phyloP scores from a whole-genome alignment of 1,140 invertebrate species.

The Hylaeus anthracinus region DNA sequence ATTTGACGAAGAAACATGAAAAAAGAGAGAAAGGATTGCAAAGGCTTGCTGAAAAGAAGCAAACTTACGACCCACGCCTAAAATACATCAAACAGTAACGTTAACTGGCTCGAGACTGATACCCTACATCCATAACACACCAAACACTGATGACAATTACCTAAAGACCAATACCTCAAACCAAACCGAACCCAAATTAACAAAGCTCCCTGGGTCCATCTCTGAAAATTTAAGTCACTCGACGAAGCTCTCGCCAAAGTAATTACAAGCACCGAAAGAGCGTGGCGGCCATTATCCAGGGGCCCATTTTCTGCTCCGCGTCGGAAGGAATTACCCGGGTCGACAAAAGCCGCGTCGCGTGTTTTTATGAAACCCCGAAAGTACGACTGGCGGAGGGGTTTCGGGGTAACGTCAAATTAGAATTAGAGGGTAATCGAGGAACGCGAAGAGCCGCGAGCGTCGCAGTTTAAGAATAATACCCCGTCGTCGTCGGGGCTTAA shows the following conservation, averaged over 20 bases:
- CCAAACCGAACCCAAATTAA: no score
- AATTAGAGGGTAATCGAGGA: slow-evolving; percentile 58
- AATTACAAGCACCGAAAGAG: slow-evolving; percentile 8
- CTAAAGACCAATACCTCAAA: no score
- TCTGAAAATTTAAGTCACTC: no score
- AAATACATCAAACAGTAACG: no score
- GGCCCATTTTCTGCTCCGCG: neutral
- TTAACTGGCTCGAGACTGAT: no score
- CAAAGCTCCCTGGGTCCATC: no score
- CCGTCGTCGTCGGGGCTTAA: slow-evolving; percentile 58
- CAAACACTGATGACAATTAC: no score
- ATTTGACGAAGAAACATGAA: no score
- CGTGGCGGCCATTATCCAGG: neutral
- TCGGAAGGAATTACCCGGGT: slow-evolving; percentile 10
- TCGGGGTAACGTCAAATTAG: slow-evolving; percentile 57
- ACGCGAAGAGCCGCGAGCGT: slow-evolving; percentile 12
- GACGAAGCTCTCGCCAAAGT: neutral
- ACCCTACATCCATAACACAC: no score
- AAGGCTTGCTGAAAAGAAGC: no score
- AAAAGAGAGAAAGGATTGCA: no score
- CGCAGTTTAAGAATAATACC: slow-evolving; percentile 62
- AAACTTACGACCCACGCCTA: no score
- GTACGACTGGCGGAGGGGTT: neutral
- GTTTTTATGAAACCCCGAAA: slow-evolving; percentile 31
- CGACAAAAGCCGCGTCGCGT: neutral